phyloP scores from a whole-genome alignment of 1,140 invertebrate species.

The Hylyphantes graminicola region DNA sequence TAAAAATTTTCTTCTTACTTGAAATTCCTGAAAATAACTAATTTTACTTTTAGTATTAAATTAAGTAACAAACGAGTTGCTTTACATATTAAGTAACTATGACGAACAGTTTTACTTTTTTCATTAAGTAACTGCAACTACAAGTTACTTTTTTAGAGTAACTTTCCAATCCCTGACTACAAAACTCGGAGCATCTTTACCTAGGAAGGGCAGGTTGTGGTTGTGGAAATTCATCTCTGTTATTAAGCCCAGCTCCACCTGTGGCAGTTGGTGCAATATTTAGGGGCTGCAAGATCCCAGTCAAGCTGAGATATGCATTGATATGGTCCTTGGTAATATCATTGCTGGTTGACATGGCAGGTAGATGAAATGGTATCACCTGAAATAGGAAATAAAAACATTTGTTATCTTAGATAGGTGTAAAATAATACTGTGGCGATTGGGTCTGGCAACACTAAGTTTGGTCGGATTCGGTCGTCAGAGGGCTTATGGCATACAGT shows the following conservation, averaged over 20 bases:
- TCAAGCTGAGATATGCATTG: conserved; percentile 18
- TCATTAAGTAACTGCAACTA: neutral
- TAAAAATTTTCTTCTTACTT: too few species aligned
- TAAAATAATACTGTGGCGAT: too few species aligned
- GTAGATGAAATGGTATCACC: too few species aligned
- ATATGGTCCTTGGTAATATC: conserved; percentile 39
- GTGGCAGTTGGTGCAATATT: conserved; percentile 49
- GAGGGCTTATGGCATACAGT: too few species aligned
- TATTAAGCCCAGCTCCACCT: conserved; percentile 31
- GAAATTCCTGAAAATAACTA: too few species aligned
- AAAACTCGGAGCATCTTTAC: conserved; percentile 11
- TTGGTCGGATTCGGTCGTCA: too few species aligned
- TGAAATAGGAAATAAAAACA: too few species aligned
- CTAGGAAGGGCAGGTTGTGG: neutral
- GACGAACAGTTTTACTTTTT: too few species aligned
- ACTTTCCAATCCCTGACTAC: neutral
- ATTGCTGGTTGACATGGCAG: conserved; percentile 28
- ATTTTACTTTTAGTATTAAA: neutral
- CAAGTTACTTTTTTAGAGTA: neutral
- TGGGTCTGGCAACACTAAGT: too few species aligned
- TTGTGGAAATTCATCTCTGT: neutral
- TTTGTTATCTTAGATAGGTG: too few species aligned
- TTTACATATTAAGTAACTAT: too few species aligned
- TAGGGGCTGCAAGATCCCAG: neutral
- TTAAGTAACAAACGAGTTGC: neutral